These are phyloP conservation scores for Lepidostoma basale DNA, from an alignment of 1,140 invertebrate genomes.

Conservation along the genomic window DNA sequence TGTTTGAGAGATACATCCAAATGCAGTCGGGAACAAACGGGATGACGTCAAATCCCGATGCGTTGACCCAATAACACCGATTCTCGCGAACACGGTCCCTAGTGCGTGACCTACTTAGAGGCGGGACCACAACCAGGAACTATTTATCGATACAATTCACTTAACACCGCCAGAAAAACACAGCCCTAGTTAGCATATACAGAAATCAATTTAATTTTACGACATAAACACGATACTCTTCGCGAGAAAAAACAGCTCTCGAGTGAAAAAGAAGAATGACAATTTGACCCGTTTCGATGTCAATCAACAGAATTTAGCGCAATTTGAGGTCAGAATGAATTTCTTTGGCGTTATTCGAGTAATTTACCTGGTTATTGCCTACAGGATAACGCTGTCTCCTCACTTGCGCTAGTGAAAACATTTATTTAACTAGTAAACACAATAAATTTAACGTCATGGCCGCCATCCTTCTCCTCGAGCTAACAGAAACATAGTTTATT, in stretches of 20 bases:
- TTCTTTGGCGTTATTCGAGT: not conserved
- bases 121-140: not conserved
- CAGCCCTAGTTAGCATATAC: not conserved
- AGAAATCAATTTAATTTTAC: not conserved
- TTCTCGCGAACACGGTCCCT: not conserved
- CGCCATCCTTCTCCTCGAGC: not conserved
- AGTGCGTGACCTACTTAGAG: not conserved
- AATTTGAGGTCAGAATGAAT: not conserved
- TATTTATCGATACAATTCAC: not conserved
- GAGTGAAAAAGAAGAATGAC: not conserved
- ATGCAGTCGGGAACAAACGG: not conserved
- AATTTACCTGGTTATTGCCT: not conserved
- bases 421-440: not conserved
- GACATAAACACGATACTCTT: not conserved
- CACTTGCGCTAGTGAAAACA: not conserved
- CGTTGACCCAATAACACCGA: not conserved
- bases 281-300: not conserved
- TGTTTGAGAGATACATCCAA: not conserved
- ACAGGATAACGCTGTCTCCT: not conserved
- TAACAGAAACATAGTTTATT: not conserved
- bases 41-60: not conserved
- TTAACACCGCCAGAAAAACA: not conserved
- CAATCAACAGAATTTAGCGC: not conserved
- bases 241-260: not conserved
- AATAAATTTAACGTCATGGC: not conserved